Conservation (phyloP, 1,140 invertebrate genomes). For the Zaprionus vittiger region DNA sequence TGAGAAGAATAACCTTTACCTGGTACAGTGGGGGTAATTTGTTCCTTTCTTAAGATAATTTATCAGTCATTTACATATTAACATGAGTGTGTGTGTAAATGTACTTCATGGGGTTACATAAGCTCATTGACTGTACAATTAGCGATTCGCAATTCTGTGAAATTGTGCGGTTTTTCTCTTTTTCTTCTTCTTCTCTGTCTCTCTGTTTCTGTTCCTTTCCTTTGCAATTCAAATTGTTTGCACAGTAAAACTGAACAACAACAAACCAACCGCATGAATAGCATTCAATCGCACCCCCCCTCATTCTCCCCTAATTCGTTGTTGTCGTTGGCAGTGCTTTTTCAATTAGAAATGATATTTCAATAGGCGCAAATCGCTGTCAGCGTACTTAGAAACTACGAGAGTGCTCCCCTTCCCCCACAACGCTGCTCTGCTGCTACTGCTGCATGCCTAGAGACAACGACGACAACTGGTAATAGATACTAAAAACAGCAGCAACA, state of each 20-base stretch:
- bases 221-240: constrained; percentile 54
- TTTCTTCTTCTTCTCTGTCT: constrained; percentile 16
- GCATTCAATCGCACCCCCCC: constrained; percentile 43
- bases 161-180: constrained; percentile 27
- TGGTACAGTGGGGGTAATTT: neutral
- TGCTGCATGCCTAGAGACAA: constrained; percentile 39
- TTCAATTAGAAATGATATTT: constrained; percentile 71
- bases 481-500: constrained; percentile 47
- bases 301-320: neutral
- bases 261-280: constrained; percentile 12
- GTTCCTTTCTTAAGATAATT: neutral
- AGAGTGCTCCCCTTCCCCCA: constrained; percentile 17
- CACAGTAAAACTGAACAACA: constrained; percentile 40
- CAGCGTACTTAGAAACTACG: constrained; percentile 20
- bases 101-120: constrained; percentile 58
- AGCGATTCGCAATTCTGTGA: constrained; percentile 36
- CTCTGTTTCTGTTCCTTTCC: constrained; percentile 21
- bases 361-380: constrained; percentile 56
- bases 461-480: constrained; percentile 62
- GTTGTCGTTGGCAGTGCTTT: constrained; percentile 40
- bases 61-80: neutral
- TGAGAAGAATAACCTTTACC: neutral
- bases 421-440: neutral
- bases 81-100: constrained; percentile 25
- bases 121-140: constrained; percentile 56